Base-by-base conservation (phyloP, 2,113 vertebrate species). In the Panthera tigris region DNA sequence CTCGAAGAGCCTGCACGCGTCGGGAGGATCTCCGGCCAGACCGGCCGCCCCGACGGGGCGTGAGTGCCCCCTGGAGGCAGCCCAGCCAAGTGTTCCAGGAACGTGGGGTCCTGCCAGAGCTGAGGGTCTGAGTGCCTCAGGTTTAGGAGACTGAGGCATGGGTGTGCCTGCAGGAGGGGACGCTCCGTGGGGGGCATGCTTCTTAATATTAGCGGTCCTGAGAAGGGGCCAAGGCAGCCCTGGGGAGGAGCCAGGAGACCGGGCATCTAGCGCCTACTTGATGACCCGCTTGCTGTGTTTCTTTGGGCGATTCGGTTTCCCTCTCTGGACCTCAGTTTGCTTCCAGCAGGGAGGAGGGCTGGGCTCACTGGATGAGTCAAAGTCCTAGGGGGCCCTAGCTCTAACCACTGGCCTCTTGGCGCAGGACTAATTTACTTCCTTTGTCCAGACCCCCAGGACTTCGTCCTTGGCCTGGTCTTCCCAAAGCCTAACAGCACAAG, bases 41-140 rank as follows among this genome's bases (percentile, higher is more conserved):
- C 11, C 0, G 4, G 39, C 41, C 41, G 3, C 87, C 93, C 23
- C 9, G 36, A 86, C 0, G 31, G 88, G 16, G 14, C 18, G 0
- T 63, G 96, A 94, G 94, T 50, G 89, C 92, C 98, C 94, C 86
- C 98, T 97, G 36, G 91, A 23, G 98, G 92, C n/a, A 25, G 27
- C n/a, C 97, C 36, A 0, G 16, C 45, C 57, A 39, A 63, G 16
- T 31, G 74, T 89, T 50, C 48, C 19, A 31, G 61, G 74, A 71
- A 87, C 23, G n/a, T 1, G 16, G 65, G 81, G 79, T 66, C 87
- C 71, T 78, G 9, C 48, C 73, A 45, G 41, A 15, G 31, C 71
- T n/a, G 68, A 50, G 50, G 71, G 55, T 89, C 65, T n/a, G 71
- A 76, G 66, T 48, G 23, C 63, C 19, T 7, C 55, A 69, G 48